Percentiles rank a stretch among this genome's conserved stretches.
These are phyloP conservation scores for Lineus longissimus DNA, from an alignment of 1,140 invertebrate genomes.

Conservation along the genomic window DNA sequence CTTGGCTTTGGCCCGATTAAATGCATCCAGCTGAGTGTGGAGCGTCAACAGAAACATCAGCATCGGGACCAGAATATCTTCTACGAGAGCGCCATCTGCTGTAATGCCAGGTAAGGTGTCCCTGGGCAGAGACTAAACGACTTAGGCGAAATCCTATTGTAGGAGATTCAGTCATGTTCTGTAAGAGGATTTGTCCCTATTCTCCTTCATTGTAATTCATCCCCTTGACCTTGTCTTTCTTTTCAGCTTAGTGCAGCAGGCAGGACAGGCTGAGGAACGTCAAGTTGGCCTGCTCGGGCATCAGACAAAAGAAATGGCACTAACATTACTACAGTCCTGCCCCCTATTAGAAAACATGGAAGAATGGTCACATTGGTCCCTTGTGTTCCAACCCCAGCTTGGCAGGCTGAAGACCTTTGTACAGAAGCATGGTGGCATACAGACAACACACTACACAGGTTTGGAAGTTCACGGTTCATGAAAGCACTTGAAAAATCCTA, in stretches of 20 bases:
- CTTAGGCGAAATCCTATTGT: no score
- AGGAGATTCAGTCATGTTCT: no score
- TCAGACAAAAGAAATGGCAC: conserved; percentile 37
- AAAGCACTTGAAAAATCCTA: no score
- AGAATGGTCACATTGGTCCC: conserved; percentile 43
- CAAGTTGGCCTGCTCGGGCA: conserved; percentile 40
- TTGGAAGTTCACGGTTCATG: no score
- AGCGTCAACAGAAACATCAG: conserved; percentile 15
- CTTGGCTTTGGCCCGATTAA: conserved; percentile 41
- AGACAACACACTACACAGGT: no score
- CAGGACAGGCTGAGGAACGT: neutral
- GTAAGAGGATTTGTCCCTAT: no score
- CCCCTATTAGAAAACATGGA: conserved; percentile 44
- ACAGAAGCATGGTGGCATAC: conserved; percentile 33
- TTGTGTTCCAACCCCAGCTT: conserved; percentile 48
- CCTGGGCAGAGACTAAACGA: no score
- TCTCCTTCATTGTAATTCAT: no score
- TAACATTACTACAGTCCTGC: conserved; percentile 43
- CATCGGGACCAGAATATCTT: conserved; percentile 28
- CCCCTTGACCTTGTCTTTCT: no score
- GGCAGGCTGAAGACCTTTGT: conserved; percentile 45
- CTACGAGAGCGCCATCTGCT: conserved; percentile 36
- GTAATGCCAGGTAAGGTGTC: conserved; percentile 26
- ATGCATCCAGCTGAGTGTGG: conserved; percentile 24
- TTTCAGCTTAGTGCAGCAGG: no score